Evolutionary conservation across 2,113 vertebrate species (phyloP).

Genomic region (Balaeniceps rex): DNA sequence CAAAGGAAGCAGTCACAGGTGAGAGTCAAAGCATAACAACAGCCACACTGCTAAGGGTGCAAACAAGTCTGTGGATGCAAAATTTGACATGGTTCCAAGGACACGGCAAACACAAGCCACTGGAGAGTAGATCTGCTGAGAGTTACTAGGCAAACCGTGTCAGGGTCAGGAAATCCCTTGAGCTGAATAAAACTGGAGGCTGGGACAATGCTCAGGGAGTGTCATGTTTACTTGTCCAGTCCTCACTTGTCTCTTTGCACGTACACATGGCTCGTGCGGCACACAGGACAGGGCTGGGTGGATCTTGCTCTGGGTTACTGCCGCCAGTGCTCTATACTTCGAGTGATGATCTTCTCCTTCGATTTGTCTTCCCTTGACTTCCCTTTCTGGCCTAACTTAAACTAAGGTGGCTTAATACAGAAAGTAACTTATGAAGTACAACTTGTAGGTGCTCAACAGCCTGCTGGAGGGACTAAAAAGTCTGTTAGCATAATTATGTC

Average conservation of each 20-base stretch:
- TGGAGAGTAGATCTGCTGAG: not conserved
- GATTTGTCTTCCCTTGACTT: not conserved
- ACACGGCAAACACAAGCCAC: not conserved
- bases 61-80: not conserved
- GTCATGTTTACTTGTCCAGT: not conserved
- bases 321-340: not conserved
- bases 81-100: not conserved
- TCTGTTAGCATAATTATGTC: not conserved
- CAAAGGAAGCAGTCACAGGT: not conserved
- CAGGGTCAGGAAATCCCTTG: not conserved
- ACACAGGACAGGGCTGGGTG: not conserved
- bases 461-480: not conserved
- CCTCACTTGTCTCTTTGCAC: not conserved
- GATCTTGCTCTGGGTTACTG: not conserved
- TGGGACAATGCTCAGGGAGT: not conserved
- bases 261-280: rapidly evolving
- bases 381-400: not conserved
- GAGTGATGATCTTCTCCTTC: not conserved
- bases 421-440: not conserved
- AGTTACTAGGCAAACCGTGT: not conserved
- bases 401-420: not conserved
- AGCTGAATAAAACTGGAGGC: not conserved
- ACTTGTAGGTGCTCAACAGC: rapidly evolving
- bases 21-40: not conserved
- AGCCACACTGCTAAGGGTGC: not conserved